Base-by-base conservation (phyloP, 2,113 vertebrate genomes). In the Phaetusa simplex region DNA sequence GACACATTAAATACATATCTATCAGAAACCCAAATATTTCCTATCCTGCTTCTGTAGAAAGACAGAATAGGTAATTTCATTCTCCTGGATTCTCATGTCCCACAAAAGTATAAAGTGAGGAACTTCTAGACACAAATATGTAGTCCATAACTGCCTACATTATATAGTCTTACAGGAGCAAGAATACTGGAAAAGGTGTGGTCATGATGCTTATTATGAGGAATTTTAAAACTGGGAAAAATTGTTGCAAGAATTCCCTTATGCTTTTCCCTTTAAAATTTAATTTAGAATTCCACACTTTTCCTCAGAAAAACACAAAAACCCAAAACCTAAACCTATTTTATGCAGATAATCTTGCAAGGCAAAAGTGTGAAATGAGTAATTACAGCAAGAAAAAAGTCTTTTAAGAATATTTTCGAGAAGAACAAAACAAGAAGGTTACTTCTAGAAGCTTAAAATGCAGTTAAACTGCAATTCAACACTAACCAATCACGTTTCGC, bases 401-500 rank as follows among this genome's bases (percentile, higher is more conserved):
- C 2, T 47, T 47, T 66, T 11, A 34, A 45, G 79, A 87, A 34
- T 29, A 40, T 62, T 58, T 50, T 19, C 0, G 1, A 67, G 47
- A 24, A 26, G 5, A 6, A 72, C 5, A 64, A 62, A 79, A 11
- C 8, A 52, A 19, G 12, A 40, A 22, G 4, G 7, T 30, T 17
- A 11, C 12, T 78, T 34, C 19, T 14, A 15, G 3, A 8, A 23
- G 14, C 47, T 55, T 45, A 18, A 70, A 65, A n/a, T 0, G 12
- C 30, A 27, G 5, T 10, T 50, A 18, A 82, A 50, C 2, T 21
- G 38, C 40, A 56, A 12, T 10, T 30, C 26, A 50, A 12, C 23
- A 36, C 0, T 2, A 67, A 26, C 4, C 5, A n/a, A 22, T 12
- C 26, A 3, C 1, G 0, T 19, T 55, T 14, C 0, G 0, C 40